Evolutionary conservation across 2,888 invertebrate genomes (phyloP), one percentile per base, ranked within the genome.

Genomic region (Sipha maydis): DNA sequence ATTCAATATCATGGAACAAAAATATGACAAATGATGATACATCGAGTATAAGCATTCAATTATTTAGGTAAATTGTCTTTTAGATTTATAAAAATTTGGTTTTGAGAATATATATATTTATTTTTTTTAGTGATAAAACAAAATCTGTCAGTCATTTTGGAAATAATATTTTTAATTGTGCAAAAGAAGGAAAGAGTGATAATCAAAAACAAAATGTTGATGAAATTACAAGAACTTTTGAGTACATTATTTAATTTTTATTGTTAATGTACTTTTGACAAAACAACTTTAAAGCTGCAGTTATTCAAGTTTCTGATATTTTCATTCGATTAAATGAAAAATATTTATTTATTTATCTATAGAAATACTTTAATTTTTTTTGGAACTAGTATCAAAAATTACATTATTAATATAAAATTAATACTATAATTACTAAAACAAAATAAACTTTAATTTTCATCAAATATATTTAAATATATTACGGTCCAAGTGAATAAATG

Each of bases 1-100:
- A 75, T 61, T 88, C 88, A 82, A 76, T 82, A 67, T 88, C 88
- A 7, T 88, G 88, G 88, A 82, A 88, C 34, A 88, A 28, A 75
- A 88, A 88, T 75, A n/a, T 88, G 31, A 88, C 88, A 73, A 88
- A 88, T 82, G 80, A 88, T 88, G 88, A 88, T 17, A 88, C 88
- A 67, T 88, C 88, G n/a, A 88, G 88, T 88, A 88, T 88, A 75
- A 88, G 88, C 34, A 82, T 88, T 19, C 80, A 88, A 34, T 82
- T 88, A 82, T 88, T 88, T 31, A 82, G 88, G 88, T 88, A 82
- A 80, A 41, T 31, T 77, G 11, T 48, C 28, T 41, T 77, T 54
- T 77, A 54, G 7, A 9, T 77, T 21, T 5, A 61, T 61, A 2
- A 61, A 5, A 61, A 61, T 61, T 48, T 48, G 5, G 0, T 25